Base-by-base conservation (phyloP, 2,113 vertebrate species). In the Synodontis membranacea region DNA sequence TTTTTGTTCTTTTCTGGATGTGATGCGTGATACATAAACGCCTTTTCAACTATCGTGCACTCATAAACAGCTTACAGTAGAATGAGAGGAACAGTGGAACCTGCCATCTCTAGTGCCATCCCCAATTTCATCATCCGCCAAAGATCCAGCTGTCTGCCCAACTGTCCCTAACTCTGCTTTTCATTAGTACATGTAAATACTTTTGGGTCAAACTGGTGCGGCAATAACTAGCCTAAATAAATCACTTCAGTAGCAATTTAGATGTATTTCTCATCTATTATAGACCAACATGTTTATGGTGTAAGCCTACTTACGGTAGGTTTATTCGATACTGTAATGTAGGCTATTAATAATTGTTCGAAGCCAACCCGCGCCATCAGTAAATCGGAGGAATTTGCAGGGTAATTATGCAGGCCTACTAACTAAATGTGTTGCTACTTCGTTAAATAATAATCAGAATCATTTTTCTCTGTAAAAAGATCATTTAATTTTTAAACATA, bases 401-500 rank as follows among this genome's bases (percentile, higher is more conserved):
- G 4, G 11, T 17, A 46, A 42, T 42, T 74, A 14, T 74, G 6
- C 74, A 34, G 42, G 11, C 14, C 9, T 60, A 11, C 39, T 14
- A 34, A 34, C 1, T 50, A 39, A 66, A 56, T 86, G 31, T 19
- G 39, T n/a, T 50, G 62, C 42, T 82, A 37, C 44, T 48, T n/a
- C 52, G 75, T 54, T 81, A 76, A 80, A 86, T 39, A 79, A 72
- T 75, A 14, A 86, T 54, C 85, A 79, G 68, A 19, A 84, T 46
- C 85, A 56, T 66, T 31, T 79, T 56, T 80, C 37, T 85, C 82
- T 86, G 88, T 60, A 86, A 90, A 89, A 86, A 64, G 52, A 31
- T 23, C 48, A 88, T 89, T 91, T 91, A 89, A 86, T 88, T 56
- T 74, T 56, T n/a, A 2, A 39, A n/a, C 44, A 84, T 82, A 85